Conservation (phyloP, 2,797 vertebrate genomes). For the Eulemur rubriventer region DNA sequence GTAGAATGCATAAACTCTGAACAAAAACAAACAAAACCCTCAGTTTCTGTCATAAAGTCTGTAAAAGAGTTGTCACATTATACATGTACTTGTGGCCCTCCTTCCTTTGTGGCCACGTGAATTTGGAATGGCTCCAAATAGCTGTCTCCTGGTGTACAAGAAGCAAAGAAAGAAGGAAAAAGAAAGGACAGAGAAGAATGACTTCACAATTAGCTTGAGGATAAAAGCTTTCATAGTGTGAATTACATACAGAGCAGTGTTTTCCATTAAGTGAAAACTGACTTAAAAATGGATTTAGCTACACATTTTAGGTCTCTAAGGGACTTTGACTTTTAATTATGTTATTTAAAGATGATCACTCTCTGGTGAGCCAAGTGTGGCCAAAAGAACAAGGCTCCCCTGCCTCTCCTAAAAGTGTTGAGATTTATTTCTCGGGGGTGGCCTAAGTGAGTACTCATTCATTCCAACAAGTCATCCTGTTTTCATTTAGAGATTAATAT, state of each 20-base stretch:
- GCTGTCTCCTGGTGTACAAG: neutral
- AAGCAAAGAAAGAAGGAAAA: neutral
- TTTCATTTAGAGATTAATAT: conserved; percentile 65
- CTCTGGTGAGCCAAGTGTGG: conserved; percentile 7
- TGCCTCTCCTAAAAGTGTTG: neutral
- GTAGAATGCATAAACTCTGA: neutral
- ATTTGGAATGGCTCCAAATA: neutral
- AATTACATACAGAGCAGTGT: neutral
- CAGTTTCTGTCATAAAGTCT: neutral
- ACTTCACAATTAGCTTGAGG: conserved; percentile 20
- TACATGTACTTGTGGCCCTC: neutral
- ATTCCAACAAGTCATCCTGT: conserved; percentile 45
- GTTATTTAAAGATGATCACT: conserved; percentile 42
- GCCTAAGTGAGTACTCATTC: neutral
- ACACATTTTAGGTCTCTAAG: neutral
- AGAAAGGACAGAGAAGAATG: neutral
- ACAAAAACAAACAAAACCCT: neutral
- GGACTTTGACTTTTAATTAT: neutral
- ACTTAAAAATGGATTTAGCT: conserved; percentile 51
- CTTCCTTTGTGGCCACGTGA: neutral
- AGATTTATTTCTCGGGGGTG: conserved; percentile 66
- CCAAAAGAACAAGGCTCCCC: conserved; percentile 11
- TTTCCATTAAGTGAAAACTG: conserved; percentile 54
- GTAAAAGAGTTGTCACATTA: neutral
- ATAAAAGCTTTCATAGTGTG: neutral